These are phyloP conservation scores for Planiliza haematocheilus DNA, from an alignment of 2,113 vertebrate species.

Conservation along the genomic window DNA sequence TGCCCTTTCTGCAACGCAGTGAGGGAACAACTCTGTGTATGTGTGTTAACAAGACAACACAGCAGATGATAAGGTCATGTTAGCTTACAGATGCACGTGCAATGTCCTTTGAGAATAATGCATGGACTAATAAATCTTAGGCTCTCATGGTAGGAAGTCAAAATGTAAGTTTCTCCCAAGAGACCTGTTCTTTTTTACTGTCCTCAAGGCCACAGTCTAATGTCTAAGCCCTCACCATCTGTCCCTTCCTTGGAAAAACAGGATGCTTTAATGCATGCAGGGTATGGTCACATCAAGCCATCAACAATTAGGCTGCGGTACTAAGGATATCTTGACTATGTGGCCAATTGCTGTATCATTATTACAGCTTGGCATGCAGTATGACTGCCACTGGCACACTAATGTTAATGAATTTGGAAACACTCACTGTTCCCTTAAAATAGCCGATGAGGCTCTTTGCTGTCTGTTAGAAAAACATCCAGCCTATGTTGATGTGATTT, in stretches of 20 bases:
- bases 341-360: conserved; percentile 32
- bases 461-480: conserved; percentile 57
- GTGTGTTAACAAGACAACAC: conserved; percentile 50
- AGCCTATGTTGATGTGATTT: conserved; percentile 53
- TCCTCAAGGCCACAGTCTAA: conserved; percentile 18
- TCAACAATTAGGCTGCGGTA: conserved; percentile 48
- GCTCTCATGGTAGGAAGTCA: conserved; percentile 27
- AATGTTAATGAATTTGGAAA: conserved; percentile 54
- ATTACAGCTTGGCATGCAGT: conserved; percentile 40
- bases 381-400: conserved; percentile 32
- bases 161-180: conserved; percentile 33
- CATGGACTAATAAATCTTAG: conserved; percentile 30
- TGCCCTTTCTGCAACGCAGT: conserved; percentile 71
- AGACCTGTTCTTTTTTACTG: conserved; percentile 17
- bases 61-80: conserved; percentile 71
- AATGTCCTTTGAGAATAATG: conserved; percentile 18
- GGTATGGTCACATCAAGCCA: conserved; percentile 52
- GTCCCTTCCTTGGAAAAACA: conserved; percentile 39
- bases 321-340: conserved; percentile 47
- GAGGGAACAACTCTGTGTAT: conserved; percentile 27
- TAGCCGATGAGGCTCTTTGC: conserved; percentile 52
- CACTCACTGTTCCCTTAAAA: conserved; percentile 38
- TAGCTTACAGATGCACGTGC: conserved; percentile 43
- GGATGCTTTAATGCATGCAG: conserved; percentile 29
- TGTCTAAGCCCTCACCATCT: conserved; percentile 50